phyloP scores from a whole-genome alignment of 2,888 invertebrate species.

The Amphimallon solstitiale region DNA sequence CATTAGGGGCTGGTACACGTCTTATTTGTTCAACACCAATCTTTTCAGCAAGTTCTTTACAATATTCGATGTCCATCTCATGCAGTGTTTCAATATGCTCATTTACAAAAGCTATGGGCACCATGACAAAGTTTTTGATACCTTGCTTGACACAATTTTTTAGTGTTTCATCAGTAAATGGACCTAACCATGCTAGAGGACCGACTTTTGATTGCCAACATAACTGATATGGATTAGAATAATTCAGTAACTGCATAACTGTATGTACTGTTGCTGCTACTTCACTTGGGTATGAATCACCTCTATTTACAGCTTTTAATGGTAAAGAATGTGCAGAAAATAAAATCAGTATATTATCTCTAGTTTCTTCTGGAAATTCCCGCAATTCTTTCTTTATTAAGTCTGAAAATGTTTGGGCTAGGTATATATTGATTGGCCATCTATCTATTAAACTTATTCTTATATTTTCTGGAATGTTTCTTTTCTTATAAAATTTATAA shows the following conservation, averaged over 20 bases:
- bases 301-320: slow-evolving; percentile 89
- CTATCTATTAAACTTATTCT: slow-evolving; percentile 92
- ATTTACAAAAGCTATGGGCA: slow-evolving; percentile 97
- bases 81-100: slow-evolving; percentile 98
- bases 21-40: slow-evolving; percentile 83
- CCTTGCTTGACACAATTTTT: slow-evolving; percentile 87
- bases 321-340: slow-evolving; percentile 97
- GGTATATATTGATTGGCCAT: slow-evolving; percentile 87
- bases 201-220: slow-evolving; percentile 99
- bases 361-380: slow-evolving; percentile 75
- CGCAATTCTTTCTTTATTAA: slow-evolving; percentile 81
- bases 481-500: slow-evolving; percentile 78
- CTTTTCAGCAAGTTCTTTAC: slow-evolving; percentile 86
- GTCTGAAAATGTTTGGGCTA: slow-evolving; percentile 86
- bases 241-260: slow-evolving; percentile 83
- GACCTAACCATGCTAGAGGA: slow-evolving; percentile 91
- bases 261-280: slow-evolving; percentile 90
- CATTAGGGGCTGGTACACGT: slow-evolving; percentile 90
- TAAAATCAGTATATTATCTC: slow-evolving; percentile 84
- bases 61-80: slow-evolving; percentile 96
- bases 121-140: slow-evolving; percentile 84
- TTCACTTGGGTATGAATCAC: slow-evolving; percentile 95
- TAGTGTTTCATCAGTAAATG: slow-evolving; percentile 89
- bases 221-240: slow-evolving; percentile 82
- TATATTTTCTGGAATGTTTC: slow-evolving; percentile 66